These are phyloP conservation scores for Tragopan temminckii DNA, from an alignment of 2,797 vertebrate species.

Conservation along the genomic window DNA sequence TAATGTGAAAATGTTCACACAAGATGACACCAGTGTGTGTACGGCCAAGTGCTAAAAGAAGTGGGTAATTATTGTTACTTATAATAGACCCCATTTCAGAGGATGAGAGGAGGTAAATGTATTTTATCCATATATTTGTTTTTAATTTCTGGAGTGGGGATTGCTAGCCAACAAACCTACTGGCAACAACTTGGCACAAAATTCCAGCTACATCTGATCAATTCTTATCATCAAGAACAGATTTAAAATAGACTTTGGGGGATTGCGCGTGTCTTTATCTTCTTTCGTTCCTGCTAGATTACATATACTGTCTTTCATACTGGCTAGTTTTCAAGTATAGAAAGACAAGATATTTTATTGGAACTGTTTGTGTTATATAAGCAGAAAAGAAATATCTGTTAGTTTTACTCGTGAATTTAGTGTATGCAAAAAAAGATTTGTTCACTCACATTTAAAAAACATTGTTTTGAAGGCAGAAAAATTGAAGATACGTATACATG, in stretches of 20 bases:
- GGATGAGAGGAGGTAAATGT: neutral
- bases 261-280: neutral
- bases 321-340: neutral
- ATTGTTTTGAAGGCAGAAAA: slow-evolving; percentile 7
- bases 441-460: neutral
- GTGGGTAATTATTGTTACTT: neutral
- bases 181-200: neutral
- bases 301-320: neutral
- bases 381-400: neutral
- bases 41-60: neutral
- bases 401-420: neutral
- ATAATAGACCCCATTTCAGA: neutral
- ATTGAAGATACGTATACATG: neutral
- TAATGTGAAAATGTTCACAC: neutral
- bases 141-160: neutral
- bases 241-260: neutral
- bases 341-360: neutral
- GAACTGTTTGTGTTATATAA: neutral
- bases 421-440: neutral
- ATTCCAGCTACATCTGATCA: slow-evolving; percentile 5
- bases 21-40: neutral
- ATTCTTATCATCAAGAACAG: neutral
- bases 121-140: neutral
- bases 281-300: slow-evolving; percentile 2
- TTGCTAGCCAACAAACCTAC: slow-evolving; percentile 5